Evolutionary conservation across 2,888 invertebrate genomes (phyloP).

Genomic region (Drosophila buzzatii): DNA sequence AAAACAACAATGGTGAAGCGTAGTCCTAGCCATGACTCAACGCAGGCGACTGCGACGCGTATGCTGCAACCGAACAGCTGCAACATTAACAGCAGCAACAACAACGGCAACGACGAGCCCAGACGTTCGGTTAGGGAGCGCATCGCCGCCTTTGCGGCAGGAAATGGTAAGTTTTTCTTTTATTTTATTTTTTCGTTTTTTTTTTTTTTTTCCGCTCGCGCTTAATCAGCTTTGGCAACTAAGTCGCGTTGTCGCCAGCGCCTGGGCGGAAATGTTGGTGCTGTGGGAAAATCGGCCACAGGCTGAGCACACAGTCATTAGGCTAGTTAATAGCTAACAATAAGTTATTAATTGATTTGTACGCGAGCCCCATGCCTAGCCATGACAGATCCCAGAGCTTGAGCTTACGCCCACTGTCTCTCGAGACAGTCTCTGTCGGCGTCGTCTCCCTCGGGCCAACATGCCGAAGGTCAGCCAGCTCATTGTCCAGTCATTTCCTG

Average conservation of each 20-base stretch:
- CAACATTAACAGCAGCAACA: constrained; percentile 56
- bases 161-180: constrained; percentile 80
- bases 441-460: constrained; percentile 22
- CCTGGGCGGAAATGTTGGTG: constrained; percentile 64
- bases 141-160: constrained; percentile 83
- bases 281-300: constrained; percentile 63
- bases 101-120: constrained; percentile 54
- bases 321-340: constrained; percentile 65
- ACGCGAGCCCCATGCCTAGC: neutral
- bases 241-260: constrained; percentile 55
- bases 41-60: constrained; percentile 61
- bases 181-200: constrained; percentile 25
- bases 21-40: constrained; percentile 83
- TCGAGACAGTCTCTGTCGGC: no score
- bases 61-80: constrained; percentile 67
- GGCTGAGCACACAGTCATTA: constrained; percentile 59
- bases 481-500: constrained; percentile 66
- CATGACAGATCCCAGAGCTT: neutral
- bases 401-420: constrained; percentile 12
- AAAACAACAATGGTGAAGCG: constrained; percentile 84
- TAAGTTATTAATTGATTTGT: constrained; percentile 70
- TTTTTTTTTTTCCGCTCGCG: constrained; percentile 28
- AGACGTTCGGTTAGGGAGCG: constrained; percentile 81
- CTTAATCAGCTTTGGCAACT: constrained; percentile 74
- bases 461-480: constrained; percentile 56